Percentiles rank a stretch among this genome's conserved stretches.
These are phyloP conservation scores for Argyresthia albistria DNA, from an alignment of 2,888 invertebrate species.

Conservation along the genomic window DNA sequence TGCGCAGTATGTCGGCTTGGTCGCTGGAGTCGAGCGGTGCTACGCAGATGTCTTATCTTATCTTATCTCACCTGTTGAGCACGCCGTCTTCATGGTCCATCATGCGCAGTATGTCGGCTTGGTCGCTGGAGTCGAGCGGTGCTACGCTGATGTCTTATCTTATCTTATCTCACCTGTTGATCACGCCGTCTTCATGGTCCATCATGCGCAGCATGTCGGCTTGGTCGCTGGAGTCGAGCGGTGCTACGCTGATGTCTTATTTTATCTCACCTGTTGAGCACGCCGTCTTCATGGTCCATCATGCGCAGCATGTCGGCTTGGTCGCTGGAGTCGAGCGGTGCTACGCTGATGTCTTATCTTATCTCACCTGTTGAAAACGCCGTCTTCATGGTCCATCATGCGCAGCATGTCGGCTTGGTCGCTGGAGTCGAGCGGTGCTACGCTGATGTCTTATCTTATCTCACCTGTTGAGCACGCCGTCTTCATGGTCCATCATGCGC, in stretches of 20 bases:
- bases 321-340: slow-evolving; percentile 94
- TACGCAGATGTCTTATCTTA: slow-evolving; percentile 97
- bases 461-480: slow-evolving; percentile 63
- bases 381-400: slow-evolving; percentile 97
- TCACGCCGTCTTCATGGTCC: slow-evolving; percentile 88
- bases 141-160: slow-evolving; percentile 97
- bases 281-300: slow-evolving; percentile 95
- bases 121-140: slow-evolving; percentile 94
- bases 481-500: slow-evolving; percentile 95
- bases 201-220: slow-evolving; percentile 92
- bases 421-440: slow-evolving; percentile 93
- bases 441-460: slow-evolving; percentile 97
- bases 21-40: slow-evolving; percentile 95
- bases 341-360: slow-evolving; percentile 97
- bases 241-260: slow-evolving; percentile 93
- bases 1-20: slow-evolving; percentile 88
- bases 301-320: slow-evolving; percentile 90
- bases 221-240: slow-evolving; percentile 94
- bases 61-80: slow-evolving; percentile 4
- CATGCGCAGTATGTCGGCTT: slow-evolving; percentile 90
- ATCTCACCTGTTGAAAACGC: slow-evolving; percentile 55
- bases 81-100: slow-evolving; percentile 93
- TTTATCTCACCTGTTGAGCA: not conserved
- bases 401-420: slow-evolving; percentile 91
- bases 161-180: slow-evolving; percentile 6